Conservation (phyloP, 2,888 invertebrate species). For the Aleiodes alternator region DNA sequence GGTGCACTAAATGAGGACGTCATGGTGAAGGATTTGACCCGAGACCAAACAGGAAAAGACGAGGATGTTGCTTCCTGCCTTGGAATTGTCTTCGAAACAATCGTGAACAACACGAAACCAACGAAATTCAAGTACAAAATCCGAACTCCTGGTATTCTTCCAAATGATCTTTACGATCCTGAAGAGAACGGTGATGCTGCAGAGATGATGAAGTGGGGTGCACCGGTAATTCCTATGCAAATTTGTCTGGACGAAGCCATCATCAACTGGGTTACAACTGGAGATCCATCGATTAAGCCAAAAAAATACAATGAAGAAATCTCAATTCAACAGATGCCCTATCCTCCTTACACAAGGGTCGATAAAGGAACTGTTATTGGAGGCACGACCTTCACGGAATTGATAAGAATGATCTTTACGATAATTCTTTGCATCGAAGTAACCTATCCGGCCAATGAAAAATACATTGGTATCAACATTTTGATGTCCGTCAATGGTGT, state of each 20-base stretch:
- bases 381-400: constrained; percentile 59
- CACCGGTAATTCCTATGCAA: constrained; percentile 65
- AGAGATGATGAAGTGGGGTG: constrained; percentile 33
- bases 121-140: constrained; percentile 66
- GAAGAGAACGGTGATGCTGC: constrained; percentile 45
- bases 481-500: constrained; percentile 73
- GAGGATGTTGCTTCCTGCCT: constrained; percentile 51
- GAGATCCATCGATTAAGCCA: constrained; percentile 43
- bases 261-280: constrained; percentile 57
- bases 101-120: constrained; percentile 50
- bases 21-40: constrained; percentile 62
- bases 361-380: constrained; percentile 57
- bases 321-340: constrained; percentile 70
- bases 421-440: constrained; percentile 69
- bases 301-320: constrained; percentile 55
- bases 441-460: constrained; percentile 68
- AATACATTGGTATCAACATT: constrained; percentile 70
- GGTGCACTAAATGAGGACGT: constrained; percentile 64
- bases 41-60: constrained; percentile 54
- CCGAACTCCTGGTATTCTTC: constrained; percentile 57
- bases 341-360: constrained; percentile 66
- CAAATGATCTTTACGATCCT: constrained; percentile 56
- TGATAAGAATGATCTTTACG: constrained; percentile 67
- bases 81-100: constrained; percentile 64
- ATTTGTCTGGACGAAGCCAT: constrained; percentile 66